phyloP scores from a whole-genome alignment of 2,888 invertebrate genomes.

The Drymonia ruficornis region DNA sequence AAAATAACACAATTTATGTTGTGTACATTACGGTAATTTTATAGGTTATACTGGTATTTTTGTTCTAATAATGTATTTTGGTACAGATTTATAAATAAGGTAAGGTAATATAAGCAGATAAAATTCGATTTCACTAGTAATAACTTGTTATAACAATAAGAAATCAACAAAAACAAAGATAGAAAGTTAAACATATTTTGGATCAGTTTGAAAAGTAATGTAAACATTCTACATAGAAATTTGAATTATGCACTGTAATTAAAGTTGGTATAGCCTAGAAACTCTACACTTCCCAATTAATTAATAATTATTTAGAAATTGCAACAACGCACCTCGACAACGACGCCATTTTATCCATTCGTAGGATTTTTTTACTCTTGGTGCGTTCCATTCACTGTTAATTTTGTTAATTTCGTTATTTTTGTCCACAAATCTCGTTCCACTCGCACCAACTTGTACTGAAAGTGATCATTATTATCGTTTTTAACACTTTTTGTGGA shows the following conservation, averaged over 20 bases:
- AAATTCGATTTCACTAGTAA: neutral
- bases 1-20: slow-evolving; percentile 25
- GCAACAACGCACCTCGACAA: slow-evolving; percentile 66
- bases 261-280: neutral
- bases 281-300: neutral
- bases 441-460: no score
- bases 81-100: neutral
- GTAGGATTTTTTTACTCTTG: no score
- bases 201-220: no score
- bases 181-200: no score
- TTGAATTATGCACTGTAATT: neutral
- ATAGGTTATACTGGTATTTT: slow-evolving; percentile 18
- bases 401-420: no score
- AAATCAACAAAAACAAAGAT: no score
- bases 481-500: no score
- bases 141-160: no score
- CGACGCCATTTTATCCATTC: slow-evolving; percentile 66
- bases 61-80: neutral
- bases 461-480: no score
- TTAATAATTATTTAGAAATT: slow-evolving; percentile 3
- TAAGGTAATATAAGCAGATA: neutral
- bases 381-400: no score
- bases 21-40: slow-evolving; percentile 4
- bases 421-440: no score
- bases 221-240: no score